A percentile compares a stretch with the other conserved stretches of the same genome.
phyloP scores from a whole-genome alignment of 1,140 invertebrate species.

The Idris sp. region DNA sequence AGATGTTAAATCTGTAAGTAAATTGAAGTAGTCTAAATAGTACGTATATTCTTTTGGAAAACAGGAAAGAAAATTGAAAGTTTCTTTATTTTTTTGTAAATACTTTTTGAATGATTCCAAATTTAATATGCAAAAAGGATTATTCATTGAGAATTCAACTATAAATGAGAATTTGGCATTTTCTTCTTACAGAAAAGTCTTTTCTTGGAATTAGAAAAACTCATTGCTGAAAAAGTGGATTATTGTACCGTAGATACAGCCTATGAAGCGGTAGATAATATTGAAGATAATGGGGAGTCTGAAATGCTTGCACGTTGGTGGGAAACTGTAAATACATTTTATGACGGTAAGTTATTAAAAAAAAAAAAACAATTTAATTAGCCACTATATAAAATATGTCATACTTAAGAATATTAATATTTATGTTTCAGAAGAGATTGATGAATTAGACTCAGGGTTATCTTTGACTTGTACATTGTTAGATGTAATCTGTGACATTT shows the following conservation, averaged over 20 bases:
- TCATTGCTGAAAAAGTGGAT: slow-evolving; percentile 70
- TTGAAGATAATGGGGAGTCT: slow-evolving; percentile 68
- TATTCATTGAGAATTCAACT: too few relatives aligned
- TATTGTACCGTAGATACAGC: slow-evolving; percentile 74
- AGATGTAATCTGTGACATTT: slow-evolving; percentile 72
- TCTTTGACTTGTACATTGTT: slow-evolving; percentile 68
- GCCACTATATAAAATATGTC: too few relatives aligned
- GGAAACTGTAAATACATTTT: slow-evolving; percentile 68
- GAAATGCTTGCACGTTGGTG: slow-evolving; percentile 70
- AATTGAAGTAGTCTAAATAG: too few relatives aligned
- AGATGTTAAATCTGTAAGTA: slow-evolving; percentile 69
- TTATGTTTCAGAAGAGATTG: slow-evolving; percentile 68
- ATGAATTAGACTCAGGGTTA: slow-evolving; percentile 71
- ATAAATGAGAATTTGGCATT: too few relatives aligned
- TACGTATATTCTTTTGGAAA: too few relatives aligned
- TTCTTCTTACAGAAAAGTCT: slow-evolving; percentile 66
- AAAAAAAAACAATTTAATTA: too few relatives aligned
- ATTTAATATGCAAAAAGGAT: too few relatives aligned
- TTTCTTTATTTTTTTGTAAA: slow-evolving; percentile 5
- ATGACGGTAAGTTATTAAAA: slow-evolving; percentile 65
- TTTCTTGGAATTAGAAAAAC: slow-evolving; percentile 64
- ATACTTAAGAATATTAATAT: slow-evolving; percentile 8
- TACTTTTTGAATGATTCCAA: too few relatives aligned
- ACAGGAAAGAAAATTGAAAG: not conserved
- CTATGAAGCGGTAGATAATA: slow-evolving; percentile 73